These are phyloP conservation scores for Campylorhamphus procurvoides DNA, from an alignment of 2,113 vertebrate species.

Conservation along the genomic window DNA sequence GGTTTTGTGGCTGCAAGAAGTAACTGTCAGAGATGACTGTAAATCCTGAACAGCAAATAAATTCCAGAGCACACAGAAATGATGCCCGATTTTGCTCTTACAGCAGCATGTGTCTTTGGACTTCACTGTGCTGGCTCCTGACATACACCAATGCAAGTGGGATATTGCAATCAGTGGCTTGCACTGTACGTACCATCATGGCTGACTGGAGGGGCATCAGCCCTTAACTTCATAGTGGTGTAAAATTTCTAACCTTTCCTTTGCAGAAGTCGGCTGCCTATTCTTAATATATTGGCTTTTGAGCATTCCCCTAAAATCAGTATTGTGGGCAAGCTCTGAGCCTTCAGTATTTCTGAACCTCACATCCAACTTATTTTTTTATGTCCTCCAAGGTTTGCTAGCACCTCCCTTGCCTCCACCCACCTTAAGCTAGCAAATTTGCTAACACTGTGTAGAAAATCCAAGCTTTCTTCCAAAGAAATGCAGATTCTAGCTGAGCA, in stretches of 20 bases:
- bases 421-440: not conserved
- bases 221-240: not conserved
- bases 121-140: not conserved
- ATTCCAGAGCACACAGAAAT: not conserved
- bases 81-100: not conserved
- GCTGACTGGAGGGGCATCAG: not conserved
- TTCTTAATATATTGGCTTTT: not conserved
- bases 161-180: not conserved
- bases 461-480: not conserved
- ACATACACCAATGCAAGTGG: not conserved
- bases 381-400: not conserved
- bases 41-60: slow-evolving; percentile 46
- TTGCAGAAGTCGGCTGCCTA: not conserved
- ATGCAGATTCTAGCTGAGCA: not conserved
- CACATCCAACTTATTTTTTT: not conserved
- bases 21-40: not conserved
- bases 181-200: accelerated
- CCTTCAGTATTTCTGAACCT: not conserved
- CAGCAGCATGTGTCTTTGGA: not conserved
- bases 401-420: not conserved
- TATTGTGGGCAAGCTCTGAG: not conserved
- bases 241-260: not conserved
- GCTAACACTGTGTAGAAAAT: not conserved
- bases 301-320: not conserved
- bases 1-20: slow-evolving; percentile 46